These are phyloP conservation scores for Fistularia commersonii DNA, from an alignment of 2,797 vertebrate species.

Conservation along the genomic window DNA sequence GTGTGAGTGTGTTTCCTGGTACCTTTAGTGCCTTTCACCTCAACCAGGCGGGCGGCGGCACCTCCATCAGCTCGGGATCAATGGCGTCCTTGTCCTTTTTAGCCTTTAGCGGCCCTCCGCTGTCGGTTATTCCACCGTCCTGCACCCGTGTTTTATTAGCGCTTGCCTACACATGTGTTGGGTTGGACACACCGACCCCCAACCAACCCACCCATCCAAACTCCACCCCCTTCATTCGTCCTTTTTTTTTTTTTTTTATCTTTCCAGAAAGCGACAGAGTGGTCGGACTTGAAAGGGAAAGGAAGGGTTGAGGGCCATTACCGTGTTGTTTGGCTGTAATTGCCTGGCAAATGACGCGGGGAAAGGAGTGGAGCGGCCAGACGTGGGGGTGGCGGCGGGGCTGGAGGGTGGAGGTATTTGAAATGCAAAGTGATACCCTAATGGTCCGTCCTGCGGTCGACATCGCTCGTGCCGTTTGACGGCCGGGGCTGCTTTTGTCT, in stretches of 20 bases:
- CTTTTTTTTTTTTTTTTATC: no score
- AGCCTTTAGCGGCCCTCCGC: constrained; percentile 34
- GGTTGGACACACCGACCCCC: no score
- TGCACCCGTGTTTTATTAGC: constrained; percentile 51
- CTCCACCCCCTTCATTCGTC: no score
- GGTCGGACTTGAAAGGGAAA: constrained; percentile 53
- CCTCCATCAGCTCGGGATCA: constrained; percentile 51
- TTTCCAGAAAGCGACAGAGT: constrained; percentile 23
- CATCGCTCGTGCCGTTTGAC: no score
- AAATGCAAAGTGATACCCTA: constrained; percentile 39
- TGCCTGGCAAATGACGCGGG: constrained; percentile 68
- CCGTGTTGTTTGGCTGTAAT: constrained; percentile 66
- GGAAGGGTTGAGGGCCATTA: constrained; percentile 45
- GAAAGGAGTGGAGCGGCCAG: constrained; percentile 24
- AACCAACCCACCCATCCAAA: no score
- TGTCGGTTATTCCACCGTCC: constrained; percentile 53
- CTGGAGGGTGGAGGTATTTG: constrained; percentile 21
- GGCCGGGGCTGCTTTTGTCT: no score
- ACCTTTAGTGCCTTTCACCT: constrained; percentile 35
- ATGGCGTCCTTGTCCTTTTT: constrained; percentile 50
- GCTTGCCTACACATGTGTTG: constrained; percentile 16
- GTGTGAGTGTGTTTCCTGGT: constrained; percentile 24
- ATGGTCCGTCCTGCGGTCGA: neutral
- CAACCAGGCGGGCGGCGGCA: constrained; percentile 32
- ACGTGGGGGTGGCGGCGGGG: no score